Evolutionary conservation across 2,797 vertebrate genomes (phyloP).

Genomic region (Leptodactylus fallax): DNA sequence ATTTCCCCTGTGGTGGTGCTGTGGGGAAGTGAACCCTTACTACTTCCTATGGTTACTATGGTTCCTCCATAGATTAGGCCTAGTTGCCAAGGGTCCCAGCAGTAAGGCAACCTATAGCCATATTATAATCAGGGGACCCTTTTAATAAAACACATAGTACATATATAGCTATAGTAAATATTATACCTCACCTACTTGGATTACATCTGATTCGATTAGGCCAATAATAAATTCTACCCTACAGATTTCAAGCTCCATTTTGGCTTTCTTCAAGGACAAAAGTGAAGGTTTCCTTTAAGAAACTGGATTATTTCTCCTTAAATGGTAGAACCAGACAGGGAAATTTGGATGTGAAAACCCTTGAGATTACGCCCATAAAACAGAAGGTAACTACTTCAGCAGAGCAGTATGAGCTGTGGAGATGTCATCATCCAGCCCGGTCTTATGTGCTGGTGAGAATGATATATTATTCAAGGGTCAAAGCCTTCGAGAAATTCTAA

Average conservation of each 20-base stretch:
- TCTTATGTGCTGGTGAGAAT: not conserved
- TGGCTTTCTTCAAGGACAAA: not conserved
- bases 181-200: no score
- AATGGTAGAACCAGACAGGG: slow-evolving; percentile 37
- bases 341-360: slow-evolving; percentile 20
- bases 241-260: not conserved
- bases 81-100: no score
- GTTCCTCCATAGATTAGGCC: no score
- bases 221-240: not conserved
- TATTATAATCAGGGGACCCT: no score
- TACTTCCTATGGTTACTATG: no score
- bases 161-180: no score
- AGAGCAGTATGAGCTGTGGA: slow-evolving; percentile 4
- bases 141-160: no score
- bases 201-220: no score
- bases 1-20: no score
- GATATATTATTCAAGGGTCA: not conserved
- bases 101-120: no score
- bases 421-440: slow-evolving; percentile 10
- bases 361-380: slow-evolving; percentile 17
- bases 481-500: not conserved
- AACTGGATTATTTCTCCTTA: not conserved
- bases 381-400: slow-evolving; percentile 27
- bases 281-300: not conserved
- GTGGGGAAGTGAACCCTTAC: no score